Conservation (phyloP, 2,113 vertebrate genomes). For the Dicaeum eximium region DNA sequence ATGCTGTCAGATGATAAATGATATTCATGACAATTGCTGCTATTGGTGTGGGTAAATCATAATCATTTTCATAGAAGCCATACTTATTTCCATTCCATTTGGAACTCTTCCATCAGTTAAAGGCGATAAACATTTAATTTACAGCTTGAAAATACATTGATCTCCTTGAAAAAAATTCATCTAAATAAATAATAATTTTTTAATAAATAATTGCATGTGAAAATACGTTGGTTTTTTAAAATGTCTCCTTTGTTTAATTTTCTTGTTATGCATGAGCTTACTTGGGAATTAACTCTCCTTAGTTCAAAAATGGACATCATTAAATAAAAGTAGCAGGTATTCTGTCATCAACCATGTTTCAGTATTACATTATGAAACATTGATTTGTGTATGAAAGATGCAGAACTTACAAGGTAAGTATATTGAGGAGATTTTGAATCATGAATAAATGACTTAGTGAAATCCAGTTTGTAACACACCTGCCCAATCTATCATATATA, state of each 20-base stretch:
- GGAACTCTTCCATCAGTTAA: background rate
- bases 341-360: background rate
- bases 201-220: background rate
- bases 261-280: background rate
- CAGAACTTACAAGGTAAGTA: background rate
- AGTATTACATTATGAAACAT: background rate
- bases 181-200: background rate
- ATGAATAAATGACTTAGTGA: background rate
- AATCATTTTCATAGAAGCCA: background rate
- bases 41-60: conserved; percentile 32
- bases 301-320: background rate
- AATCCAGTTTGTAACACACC: background rate
- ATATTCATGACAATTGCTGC: conserved; percentile 21
- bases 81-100: conserved; percentile 39
- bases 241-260: background rate
- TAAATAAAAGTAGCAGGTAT: background rate
- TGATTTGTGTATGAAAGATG: background rate
- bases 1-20: conserved; percentile 42
- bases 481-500: background rate
- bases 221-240: background rate
- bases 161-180: no score
- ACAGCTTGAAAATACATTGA: background rate
- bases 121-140: conserved; percentile 10
- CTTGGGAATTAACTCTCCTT: background rate
- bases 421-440: background rate